These are phyloP conservation scores for Himantopus leucocephalus DNA, from an alignment of 2,113 vertebrate species.

Conservation along the genomic window DNA sequence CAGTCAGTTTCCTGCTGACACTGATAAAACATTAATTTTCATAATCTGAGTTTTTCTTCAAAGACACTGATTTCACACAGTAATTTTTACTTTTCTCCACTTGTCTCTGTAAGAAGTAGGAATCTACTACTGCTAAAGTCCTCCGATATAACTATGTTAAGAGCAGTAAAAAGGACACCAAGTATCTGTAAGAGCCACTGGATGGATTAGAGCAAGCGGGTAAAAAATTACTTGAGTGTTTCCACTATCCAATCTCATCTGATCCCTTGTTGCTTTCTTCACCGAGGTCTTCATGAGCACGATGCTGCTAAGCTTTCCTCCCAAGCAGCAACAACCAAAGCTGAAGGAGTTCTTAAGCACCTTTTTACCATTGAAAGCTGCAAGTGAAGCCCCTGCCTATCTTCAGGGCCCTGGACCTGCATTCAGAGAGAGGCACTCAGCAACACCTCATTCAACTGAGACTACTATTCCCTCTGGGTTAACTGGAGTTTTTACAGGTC, in stretches of 20 bases:
- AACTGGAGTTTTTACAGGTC: not conserved
- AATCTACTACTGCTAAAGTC: not conserved
- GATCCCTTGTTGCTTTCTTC: not conserved
- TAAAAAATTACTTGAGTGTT: not conserved
- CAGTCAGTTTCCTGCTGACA: not conserved
- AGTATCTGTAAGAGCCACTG: not conserved
- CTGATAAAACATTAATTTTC: not conserved
- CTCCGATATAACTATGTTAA: not conserved
- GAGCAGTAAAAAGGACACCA: not conserved
- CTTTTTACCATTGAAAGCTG: not conserved
- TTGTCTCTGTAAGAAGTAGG: not conserved
- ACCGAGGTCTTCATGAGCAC: not conserved
- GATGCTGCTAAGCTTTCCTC: not conserved
- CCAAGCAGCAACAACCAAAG: not conserved
- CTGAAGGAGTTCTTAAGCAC: not conserved
- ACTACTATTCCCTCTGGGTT: not conserved
- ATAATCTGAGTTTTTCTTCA: not conserved
- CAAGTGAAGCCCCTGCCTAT: not conserved
- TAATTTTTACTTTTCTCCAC: not conserved
- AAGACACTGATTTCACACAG: not conserved
- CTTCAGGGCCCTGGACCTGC: not conserved
- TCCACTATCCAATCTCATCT: not conserved
- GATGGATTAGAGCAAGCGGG: not conserved
- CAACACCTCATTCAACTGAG: not conserved
- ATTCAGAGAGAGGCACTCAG: not conserved